A percentile compares a stretch with the other conserved stretches of the same genome.
phyloP scores from a whole-genome alignment of 2,888 invertebrate genomes.

The Eupithecia subumbrata region DNA sequence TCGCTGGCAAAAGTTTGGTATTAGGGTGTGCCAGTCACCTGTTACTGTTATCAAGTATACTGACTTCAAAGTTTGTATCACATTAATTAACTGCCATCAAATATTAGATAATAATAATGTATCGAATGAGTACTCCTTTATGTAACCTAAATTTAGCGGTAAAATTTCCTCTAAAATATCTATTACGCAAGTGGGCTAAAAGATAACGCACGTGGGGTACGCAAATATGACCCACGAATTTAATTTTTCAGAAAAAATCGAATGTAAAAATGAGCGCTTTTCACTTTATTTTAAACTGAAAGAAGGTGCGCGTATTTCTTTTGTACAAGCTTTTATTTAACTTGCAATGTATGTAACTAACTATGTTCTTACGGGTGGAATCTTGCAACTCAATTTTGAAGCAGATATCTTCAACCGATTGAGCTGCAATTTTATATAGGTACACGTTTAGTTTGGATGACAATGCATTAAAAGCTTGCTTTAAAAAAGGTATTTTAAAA shows the following conservation, averaged over 20 bases:
- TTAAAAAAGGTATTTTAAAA: no score
- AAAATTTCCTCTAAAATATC: background rate
- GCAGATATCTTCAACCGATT: no score
- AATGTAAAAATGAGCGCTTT: background rate
- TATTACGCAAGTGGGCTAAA: background rate
- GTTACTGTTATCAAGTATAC: background rate
- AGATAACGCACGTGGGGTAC: background rate
- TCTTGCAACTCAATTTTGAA: no score
- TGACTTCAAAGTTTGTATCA: background rate
- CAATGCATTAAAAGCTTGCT: no score
- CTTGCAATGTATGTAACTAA: no score
- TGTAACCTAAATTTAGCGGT: background rate
- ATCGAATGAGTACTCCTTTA: background rate
- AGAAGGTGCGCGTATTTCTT: background rate
- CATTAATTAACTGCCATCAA: background rate
- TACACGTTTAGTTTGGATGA: no score
- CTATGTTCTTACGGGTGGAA: no score
- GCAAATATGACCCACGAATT: background rate
- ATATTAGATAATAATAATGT: background rate
- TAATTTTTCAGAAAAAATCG: background rate
- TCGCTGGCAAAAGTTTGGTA: background rate
- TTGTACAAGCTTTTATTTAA: no score
- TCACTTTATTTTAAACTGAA: background rate
- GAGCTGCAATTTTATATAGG: no score
- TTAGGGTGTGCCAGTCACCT: conserved; percentile 1